Conservation (phyloP, 2,888 invertebrate species). For the Epinotia brunnichana region DNA sequence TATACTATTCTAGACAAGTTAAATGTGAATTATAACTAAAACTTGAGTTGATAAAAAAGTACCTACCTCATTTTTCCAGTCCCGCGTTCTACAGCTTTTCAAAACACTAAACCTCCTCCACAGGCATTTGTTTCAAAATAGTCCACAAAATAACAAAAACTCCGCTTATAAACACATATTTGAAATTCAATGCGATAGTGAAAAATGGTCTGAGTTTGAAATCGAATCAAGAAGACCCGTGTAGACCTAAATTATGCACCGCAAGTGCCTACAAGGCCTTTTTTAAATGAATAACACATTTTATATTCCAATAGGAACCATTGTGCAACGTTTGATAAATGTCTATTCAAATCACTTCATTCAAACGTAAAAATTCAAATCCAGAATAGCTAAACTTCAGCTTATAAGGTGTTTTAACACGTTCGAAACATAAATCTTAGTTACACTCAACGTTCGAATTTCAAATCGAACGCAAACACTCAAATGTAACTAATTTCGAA, state of each 20-base stretch:
- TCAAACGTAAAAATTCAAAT: slow-evolving; percentile 6
- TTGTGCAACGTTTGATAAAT: slow-evolving; percentile 43
- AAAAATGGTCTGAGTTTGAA: slow-evolving; percentile 75
- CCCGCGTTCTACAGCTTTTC: slow-evolving; percentile 40
- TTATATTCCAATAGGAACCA: slow-evolving; percentile 33
- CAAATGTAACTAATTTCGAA: background rate
- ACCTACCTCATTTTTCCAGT: slow-evolving; percentile 68
- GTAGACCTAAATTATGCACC: slow-evolving; percentile 64
- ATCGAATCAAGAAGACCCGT: slow-evolving; percentile 63
- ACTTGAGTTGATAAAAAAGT: slow-evolving; percentile 5
- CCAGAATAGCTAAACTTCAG: background rate
- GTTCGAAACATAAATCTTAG: too few relatives aligned
- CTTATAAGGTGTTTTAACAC: background rate
- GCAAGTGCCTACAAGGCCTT: slow-evolving; percentile 68
- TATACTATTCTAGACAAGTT: background rate
- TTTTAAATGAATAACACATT: slow-evolving; percentile 52
- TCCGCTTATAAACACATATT: slow-evolving; percentile 78
- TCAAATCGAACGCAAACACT: background rate
- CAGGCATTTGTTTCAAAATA: slow-evolving; percentile 67
- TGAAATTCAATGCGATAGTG: slow-evolving; percentile 80
- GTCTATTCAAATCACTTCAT: slow-evolving; percentile 28
- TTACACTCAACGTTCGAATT: background rate
- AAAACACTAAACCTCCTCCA: slow-evolving; percentile 65
- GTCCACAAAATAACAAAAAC: slow-evolving; percentile 69
- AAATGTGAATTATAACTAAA: background rate